Evolutionary conservation across 2,888 invertebrate genomes (phyloP), one percentile per base, ranked within the genome.

Genomic region (Rosalia funebris): DNA sequence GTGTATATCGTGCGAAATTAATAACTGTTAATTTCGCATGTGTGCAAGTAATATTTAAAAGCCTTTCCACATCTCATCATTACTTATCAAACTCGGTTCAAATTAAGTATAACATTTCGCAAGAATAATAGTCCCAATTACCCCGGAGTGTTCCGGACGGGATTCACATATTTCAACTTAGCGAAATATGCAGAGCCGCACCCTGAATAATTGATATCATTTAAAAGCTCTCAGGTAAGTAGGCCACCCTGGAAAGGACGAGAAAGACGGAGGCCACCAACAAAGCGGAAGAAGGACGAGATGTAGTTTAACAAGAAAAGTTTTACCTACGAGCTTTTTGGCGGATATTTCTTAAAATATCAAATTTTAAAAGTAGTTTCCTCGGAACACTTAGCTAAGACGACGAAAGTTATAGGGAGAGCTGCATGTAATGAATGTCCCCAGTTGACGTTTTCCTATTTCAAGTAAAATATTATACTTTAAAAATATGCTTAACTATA

Each of bases 141-240:
- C 52, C 32, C 41, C 3, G 9, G 36, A 41, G 52, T 20, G 41
- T 41, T 52, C 52, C 41, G 25, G 37, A 17, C 20, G 31, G 41
- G 52, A 41, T 41, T 31, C 52, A 52, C 52, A 52, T 52, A 52
- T 52, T 41, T 52, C 52, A 52, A 41, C 52, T 52, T 52, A 31
- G 32, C 15, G 37, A 25, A 50, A 50, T 52, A 52, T 52, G 52
- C 52, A 52, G 25, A 32, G 41, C 39, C 52, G 41, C 52, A 41
- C 41, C 42, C 59, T 72, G 69, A 72, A 72, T 72, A 72, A 72
- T 72, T 72, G 70, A 72, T 66, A 65, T 52, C 66, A 65, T 69
- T 71, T 68, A 70, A 69, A 69, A 72, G 72, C 72, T 69, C 67
- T 68, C 67, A 72, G 69, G 69, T 67, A 66, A 66, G 58, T 62